Percentiles rank a stretch among this genome's conserved stretches.
Evolutionary conservation across 2,113 vertebrate genomes (phyloP).

Genomic region (Orycteropus afer): DNA sequence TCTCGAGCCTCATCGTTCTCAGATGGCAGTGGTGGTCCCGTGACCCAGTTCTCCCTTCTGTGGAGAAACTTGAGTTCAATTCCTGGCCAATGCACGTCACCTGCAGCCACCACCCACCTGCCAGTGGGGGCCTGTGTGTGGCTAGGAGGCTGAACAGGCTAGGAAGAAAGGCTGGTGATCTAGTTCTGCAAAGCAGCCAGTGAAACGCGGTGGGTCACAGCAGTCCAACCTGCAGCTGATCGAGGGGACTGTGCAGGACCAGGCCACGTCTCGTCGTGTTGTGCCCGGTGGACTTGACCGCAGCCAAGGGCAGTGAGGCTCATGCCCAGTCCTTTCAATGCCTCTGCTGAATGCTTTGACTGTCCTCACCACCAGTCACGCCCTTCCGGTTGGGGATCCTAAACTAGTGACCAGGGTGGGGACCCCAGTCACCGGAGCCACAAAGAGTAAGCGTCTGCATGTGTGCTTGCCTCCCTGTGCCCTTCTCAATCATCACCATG

Average conservation of each 20-base stretch:
- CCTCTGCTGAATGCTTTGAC: neutral
- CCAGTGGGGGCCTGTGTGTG: neutral
- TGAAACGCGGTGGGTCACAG: neutral
- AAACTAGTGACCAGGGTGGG: accelerated
- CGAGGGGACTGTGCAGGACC: neutral
- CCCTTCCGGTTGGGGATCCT: neutral
- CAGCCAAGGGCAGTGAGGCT: neutral
- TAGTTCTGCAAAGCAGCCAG: neutral
- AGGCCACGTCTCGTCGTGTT: neutral
- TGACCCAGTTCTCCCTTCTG: accelerated
- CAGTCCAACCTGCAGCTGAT: neutral
- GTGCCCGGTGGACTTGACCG: neutral
- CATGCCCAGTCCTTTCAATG: accelerated
- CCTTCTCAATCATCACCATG: accelerated
- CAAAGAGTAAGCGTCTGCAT: accelerated
- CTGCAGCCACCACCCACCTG: no score
- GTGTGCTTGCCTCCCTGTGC: accelerated
- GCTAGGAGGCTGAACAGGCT: neutral
- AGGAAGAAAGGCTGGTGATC: neutral
- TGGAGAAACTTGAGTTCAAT: neutral
- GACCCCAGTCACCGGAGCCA: accelerated
- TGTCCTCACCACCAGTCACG: accelerated
- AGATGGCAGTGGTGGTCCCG: neutral
- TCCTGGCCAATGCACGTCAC: no score
- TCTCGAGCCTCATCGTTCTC: neutral